Conservation (phyloP, 2,113 vertebrate species). For the Pagrus major region DNA sequence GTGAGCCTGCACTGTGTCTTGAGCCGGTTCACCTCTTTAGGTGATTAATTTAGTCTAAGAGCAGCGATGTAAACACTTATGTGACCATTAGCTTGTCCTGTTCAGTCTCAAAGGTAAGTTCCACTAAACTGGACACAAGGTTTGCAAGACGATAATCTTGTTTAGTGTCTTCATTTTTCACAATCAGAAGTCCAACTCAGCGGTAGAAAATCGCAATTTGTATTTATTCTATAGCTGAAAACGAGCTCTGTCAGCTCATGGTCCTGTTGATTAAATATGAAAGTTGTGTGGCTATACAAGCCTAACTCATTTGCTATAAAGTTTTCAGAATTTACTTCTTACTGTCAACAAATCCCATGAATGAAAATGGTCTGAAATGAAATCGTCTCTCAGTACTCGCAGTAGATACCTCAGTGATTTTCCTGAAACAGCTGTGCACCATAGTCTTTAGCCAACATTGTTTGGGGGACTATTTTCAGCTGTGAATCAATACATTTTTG, state of each 20-base stretch:
- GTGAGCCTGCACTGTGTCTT: constrained; percentile 31
- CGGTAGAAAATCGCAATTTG: not conserved
- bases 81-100: constrained; percentile 1
- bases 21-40: constrained; percentile 3
- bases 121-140: not conserved
- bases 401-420: too few species aligned
- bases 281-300: not conserved
- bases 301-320: not conserved
- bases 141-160: not conserved
- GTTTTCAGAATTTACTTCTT: not conserved
- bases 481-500: too few species aligned
- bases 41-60: constrained; percentile 26
- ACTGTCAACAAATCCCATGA: too few species aligned
- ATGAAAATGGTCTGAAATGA: too few species aligned
- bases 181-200: too few species aligned
- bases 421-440: too few species aligned
- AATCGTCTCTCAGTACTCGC: not conserved
- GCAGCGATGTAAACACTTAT: constrained; percentile 21
- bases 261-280: too few species aligned
- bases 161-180: too few species aligned
- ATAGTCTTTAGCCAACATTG: too few species aligned
- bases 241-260: not conserved
- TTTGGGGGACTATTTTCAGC: too few species aligned
- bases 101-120: constrained; percentile 4
- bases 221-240: not conserved